phyloP scores from a whole-genome alignment of 2,113 vertebrate genomes.

The Motacilla tschutschensis region DNA sequence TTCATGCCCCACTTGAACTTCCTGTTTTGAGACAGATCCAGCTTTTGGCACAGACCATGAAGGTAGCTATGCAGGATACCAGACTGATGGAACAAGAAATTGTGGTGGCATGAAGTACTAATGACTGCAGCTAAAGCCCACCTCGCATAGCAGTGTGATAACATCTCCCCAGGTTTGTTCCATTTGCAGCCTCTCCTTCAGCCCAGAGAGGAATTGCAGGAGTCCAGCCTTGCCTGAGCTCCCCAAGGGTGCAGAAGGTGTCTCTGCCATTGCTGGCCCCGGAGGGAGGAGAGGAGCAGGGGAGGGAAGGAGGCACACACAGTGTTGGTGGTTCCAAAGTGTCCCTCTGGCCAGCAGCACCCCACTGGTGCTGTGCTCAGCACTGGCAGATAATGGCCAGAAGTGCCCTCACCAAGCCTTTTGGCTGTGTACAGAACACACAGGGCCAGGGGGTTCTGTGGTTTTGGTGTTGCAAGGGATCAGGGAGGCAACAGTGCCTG shows the following conservation, averaged over 20 bases:
- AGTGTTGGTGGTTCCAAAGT: background rate
- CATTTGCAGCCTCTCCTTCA: background rate
- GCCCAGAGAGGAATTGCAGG: background rate
- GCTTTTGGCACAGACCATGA: background rate
- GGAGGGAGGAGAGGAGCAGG: background rate
- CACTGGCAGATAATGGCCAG: background rate
- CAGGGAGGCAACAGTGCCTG: background rate
- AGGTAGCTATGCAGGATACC: background rate
- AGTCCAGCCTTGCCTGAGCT: background rate
- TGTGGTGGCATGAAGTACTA: background rate
- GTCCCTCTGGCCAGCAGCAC: background rate
- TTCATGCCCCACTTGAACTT: background rate
- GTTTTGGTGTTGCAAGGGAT: background rate
- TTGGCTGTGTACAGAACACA: background rate
- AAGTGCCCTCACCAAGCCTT: background rate
- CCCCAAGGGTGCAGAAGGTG: rapidly evolving
- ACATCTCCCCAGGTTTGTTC: background rate
- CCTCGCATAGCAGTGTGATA: background rate
- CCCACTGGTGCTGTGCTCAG: background rate
- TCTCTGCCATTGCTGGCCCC: background rate
- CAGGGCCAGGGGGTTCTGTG: background rate
- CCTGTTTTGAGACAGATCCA: background rate
- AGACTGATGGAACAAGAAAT: background rate
- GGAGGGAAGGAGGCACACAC: background rate
- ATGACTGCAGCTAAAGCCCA: background rate